Evolutionary conservation across 2,888 invertebrate species (phyloP), one percentile per base, ranked within the genome.

Genomic region (Tetranychus truncatus): DNA sequence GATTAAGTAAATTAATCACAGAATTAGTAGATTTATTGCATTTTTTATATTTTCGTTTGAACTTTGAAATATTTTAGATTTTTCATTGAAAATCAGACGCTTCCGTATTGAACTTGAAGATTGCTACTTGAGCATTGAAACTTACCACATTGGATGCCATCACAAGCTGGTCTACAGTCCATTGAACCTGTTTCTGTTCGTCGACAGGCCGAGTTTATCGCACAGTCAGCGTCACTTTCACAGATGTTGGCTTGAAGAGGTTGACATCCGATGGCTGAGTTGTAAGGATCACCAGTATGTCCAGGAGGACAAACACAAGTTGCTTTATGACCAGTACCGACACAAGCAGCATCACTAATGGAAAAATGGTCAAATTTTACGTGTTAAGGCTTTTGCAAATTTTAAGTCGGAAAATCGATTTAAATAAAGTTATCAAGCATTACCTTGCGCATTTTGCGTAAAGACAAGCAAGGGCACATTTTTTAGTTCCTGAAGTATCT

Each of bases 281-380:
- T 91, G 20, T 45, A 72, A 0, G 94, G 93, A 83, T 93, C 89
- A 81, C 91, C 94, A 0, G 91, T 91, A 91, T 92, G 94, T 0
- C 94, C 94, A 76, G 91, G 65, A 55, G 79, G 78, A 66, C 80
- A 80, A 78, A 91, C 89, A 81, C 79, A 79, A 9, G 77, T 76
- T n/a, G 79, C 78, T 24, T 75, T 67, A 71, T 79, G 79, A 92
- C 11, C 24, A 21, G 15, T n/a, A 21, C 24, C 21, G 34, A 71
- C 15, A 91, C 94, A 95, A 81, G 87, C 91, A 1, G 93, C 91
- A 82, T 94, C 93, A 5, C 34, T 34, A 34, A 34, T 5, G 34
- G 34, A 34, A 34, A 34, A 34, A 34, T 5, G 3, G 34, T 34
- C 34, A 34, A 34, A 34, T 34, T 34, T 34, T 4, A 24, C 24